Conservation (phyloP, 2,888 invertebrate genomes). For the Sepiola atlantica region DNA sequence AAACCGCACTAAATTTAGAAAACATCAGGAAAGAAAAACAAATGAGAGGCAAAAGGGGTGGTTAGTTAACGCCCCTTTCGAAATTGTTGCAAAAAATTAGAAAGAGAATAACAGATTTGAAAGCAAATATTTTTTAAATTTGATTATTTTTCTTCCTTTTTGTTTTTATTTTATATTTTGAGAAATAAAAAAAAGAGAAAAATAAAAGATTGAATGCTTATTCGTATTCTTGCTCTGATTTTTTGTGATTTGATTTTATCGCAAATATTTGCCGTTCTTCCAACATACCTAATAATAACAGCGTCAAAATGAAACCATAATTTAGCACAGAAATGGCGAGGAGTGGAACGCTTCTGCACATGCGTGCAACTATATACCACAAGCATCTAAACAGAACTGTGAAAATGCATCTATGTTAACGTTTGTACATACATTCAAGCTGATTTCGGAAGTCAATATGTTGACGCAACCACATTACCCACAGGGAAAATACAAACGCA, state of each 20-base stretch:
- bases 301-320: not conserved
- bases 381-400: not conserved
- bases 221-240: not conserved
- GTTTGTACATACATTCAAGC: not conserved
- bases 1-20: slow-evolving; percentile 32
- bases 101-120: not conserved
- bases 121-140: not conserved
- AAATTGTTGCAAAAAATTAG: not conserved
- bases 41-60: not conserved
- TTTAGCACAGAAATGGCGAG: not conserved
- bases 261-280: slow-evolving; percentile 32
- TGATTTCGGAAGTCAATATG: not conserved
- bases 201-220: not conserved
- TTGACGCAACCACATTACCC: not conserved
- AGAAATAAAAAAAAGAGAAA: not conserved
- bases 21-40: not conserved
- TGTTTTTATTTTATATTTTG: not conserved
- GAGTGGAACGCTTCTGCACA: not conserved
- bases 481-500: not conserved
- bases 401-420: not conserved
- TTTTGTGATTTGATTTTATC: not conserved
- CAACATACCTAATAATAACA: not conserved
- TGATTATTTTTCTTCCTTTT: not conserved
- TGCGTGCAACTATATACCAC: not conserved
- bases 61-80: not conserved